Conservation (phyloP, 2,113 vertebrate genomes). For the Promerops cafer region DNA sequence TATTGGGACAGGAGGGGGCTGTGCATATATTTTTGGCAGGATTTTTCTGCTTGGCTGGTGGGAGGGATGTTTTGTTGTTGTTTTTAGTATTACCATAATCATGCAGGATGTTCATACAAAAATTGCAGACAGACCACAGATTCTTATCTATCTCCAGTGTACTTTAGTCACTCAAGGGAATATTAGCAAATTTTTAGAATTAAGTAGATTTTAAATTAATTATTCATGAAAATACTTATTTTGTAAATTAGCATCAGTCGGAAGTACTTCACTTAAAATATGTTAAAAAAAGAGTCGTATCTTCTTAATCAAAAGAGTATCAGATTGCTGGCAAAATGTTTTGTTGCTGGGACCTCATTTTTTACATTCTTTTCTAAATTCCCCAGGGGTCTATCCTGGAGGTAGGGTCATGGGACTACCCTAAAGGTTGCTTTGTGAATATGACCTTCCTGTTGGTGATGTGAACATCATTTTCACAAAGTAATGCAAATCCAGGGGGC, state of each 20-base stretch:
- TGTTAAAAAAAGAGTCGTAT: not conserved
- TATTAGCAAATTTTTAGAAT: not conserved
- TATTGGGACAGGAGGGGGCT: not conserved
- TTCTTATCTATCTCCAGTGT: not conserved
- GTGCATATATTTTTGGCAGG: not conserved
- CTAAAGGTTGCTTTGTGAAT: constrained; percentile 23
- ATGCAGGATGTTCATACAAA: constrained; percentile 31
- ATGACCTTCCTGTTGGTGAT: constrained; percentile 13
- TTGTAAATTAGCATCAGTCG: not conserved
- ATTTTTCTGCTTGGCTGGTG: not conserved
- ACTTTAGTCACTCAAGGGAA: not conserved
- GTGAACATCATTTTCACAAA: constrained; percentile 3
- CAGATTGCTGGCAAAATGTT: not conserved
- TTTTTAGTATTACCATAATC: constrained; percentile 12
- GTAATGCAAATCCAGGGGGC: constrained; percentile 16
- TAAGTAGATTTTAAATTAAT: not conserved
- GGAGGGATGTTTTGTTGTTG: not conserved
- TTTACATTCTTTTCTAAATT: constrained; percentile 14
- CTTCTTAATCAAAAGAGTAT: not conserved
- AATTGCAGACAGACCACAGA: constrained; percentile 13
- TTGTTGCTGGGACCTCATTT: constrained; percentile 16
- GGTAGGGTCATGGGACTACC: constrained; percentile 53
- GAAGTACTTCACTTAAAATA: not conserved
- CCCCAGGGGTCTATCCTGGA: constrained; percentile 35
- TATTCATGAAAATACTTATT: not conserved